These are phyloP conservation scores for Psilopsiagon aymara DNA, from an alignment of 2,113 vertebrate genomes.

Conservation along the genomic window DNA sequence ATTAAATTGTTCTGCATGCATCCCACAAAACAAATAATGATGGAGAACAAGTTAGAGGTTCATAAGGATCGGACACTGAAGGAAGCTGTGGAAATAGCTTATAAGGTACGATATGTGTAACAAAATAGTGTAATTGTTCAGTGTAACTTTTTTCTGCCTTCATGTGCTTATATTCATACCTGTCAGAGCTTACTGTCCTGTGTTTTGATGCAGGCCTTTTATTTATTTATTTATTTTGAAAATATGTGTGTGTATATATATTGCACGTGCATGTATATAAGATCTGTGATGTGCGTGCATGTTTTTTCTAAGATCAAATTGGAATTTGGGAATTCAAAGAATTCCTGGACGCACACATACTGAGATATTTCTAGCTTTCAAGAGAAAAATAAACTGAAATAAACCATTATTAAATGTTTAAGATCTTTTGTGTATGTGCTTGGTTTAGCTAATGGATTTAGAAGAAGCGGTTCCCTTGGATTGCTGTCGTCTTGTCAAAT, in stretches of 20 bases:
- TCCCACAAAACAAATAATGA: constrained; percentile 93
- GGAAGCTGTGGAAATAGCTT: constrained; percentile 94
- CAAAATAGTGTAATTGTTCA: background rate
- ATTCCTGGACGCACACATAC: fast-evolving
- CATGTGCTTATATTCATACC: background rate
- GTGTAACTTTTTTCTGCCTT: background rate
- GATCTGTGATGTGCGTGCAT: background rate
- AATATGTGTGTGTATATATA: fast-evolving
- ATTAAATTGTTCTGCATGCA: constrained; percentile 98
- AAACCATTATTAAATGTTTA: background rate
- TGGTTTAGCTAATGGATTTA: constrained; percentile 90
- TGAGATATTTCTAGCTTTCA: background rate
- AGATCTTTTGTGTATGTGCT: background rate
- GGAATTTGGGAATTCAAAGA: background rate
- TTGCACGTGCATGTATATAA: background rate
- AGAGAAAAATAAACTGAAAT: background rate
- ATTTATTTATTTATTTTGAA: background rate
- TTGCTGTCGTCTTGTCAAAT: constrained; percentile 97
- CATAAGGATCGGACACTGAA: constrained; percentile 96
- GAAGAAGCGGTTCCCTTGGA: constrained; percentile 86
- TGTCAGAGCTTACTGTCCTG: background rate
- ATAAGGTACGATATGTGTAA: constrained; percentile 79
- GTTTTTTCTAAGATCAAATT: background rate
- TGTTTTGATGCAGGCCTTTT: background rate
- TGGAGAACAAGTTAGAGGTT: constrained; percentile 97